Evolutionary conservation across 2,888 invertebrate genomes (phyloP), one percentile per base, ranked within the genome.

Genomic region (Globia sparganii): DNA sequence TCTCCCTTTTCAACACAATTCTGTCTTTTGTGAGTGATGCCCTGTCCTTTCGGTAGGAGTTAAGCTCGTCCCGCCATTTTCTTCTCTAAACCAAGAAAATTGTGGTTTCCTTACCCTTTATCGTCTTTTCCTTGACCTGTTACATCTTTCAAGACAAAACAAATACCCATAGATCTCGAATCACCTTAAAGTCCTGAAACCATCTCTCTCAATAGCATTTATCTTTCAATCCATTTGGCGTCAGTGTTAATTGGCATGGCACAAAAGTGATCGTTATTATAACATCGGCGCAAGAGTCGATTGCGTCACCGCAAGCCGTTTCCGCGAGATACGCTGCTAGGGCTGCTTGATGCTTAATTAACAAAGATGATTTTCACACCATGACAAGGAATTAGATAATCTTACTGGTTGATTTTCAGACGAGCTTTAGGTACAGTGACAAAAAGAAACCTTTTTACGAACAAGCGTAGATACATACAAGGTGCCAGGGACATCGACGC

Each of bases 191-290:
- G 21, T 53, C 21, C 61, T 71, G 21, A 46, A 64, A 40, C 46
- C 40, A 73, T 58, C 9, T 34, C 58, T 59, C 61, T 18, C 37
- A 49, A 34, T 53, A 58, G 31, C 21, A 58, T 28, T 80, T 53
- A 59, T 75, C 56, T 69, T 59, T 15, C 4, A 56, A 76, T 53
- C 72, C 85, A 83, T 78, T 72, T 71, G 72, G 66, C 34, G 71
- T 62, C 67, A 53, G 66, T 80, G 78, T 80, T 88, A 88, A 88
- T 88, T 88, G 88, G 79, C 70, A 59, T 64, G 21, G 56, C 43
- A 78, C 61, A 75, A 80, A 85, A 86, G 68, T 78, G 87, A 88
- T 88, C 87, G 85, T 40, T 83, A 84, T 89, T 84, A 86, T 81
- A 86, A 83, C 76, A 88, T 80, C 84, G 87, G 80, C 68, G 82